phyloP scores from a whole-genome alignment of 1,140 invertebrate genomes.

The Zophobas morio region DNA sequence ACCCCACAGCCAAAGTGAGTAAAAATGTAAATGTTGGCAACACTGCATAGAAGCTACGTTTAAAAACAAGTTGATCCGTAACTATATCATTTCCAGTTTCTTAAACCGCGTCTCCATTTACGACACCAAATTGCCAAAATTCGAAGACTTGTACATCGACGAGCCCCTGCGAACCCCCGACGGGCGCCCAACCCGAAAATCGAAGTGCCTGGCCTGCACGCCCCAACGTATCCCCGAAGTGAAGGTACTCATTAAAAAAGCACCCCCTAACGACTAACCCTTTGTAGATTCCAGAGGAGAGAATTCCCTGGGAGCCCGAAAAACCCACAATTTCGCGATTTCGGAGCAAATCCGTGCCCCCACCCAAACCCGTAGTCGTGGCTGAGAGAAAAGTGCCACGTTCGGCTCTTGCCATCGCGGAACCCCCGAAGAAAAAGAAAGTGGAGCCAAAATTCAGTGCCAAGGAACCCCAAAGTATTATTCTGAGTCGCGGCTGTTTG shows the following conservation, averaged over 20 bases:
- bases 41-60: too few relatives aligned
- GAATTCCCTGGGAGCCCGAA: constrained; percentile 69
- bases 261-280: not conserved
- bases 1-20: constrained; percentile 71
- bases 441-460: constrained; percentile 17
- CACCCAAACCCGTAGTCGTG: constrained; percentile 38
- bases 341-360: constrained; percentile 57
- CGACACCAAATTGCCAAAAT: constrained; percentile 43
- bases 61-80: too few relatives aligned
- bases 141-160: constrained; percentile 37
- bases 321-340: constrained; percentile 51
- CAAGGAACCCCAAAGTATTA: constrained; percentile 58
- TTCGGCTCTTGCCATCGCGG: not conserved
- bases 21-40: not conserved
- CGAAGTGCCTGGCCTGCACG: constrained; percentile 64
- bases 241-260: constrained; percentile 10
- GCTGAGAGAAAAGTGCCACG: constrained; percentile 33
- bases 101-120: constrained; percentile 67
- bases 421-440: constrained; percentile 22
- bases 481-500: constrained; percentile 62
- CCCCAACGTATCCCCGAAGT: constrained; percentile 53
- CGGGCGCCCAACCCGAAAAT: constrained; percentile 55
- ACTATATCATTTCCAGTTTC: constrained; percentile 62
- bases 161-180: constrained; percentile 39
- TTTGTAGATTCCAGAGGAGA: constrained; percentile 66